These are phyloP conservation scores for Cephus spinipes DNA, from an alignment of 2,888 invertebrate genomes.

Conservation along the genomic window DNA sequence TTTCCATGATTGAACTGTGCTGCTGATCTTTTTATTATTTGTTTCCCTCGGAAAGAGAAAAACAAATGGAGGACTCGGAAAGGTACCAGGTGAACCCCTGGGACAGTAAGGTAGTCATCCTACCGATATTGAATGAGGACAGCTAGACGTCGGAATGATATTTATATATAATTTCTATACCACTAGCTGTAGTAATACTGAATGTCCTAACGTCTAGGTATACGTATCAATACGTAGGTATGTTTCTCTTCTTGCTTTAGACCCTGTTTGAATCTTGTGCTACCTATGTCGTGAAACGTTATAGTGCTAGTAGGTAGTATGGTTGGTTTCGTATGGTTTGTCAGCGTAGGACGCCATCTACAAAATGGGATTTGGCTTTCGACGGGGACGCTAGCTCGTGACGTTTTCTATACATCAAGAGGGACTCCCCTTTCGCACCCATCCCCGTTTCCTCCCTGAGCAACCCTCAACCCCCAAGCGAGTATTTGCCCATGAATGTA, in stretches of 20 bases:
- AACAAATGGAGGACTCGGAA: not conserved
- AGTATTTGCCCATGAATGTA: constrained; percentile 27
- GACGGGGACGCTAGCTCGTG: constrained; percentile 7
- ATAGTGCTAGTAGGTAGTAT: not conserved
- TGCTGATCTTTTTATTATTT: not conserved
- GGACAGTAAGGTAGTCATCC: not conserved
- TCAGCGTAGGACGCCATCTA: constrained; percentile 2
- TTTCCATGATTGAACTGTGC: not conserved
- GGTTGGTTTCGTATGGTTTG: not conserved
- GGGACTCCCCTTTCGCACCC: constrained; percentile 24
- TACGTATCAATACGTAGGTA: not conserved
- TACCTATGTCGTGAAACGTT: not conserved
- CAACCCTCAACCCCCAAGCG: constrained; percentile 10
- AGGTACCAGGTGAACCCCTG: not conserved
- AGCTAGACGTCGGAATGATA: not conserved
- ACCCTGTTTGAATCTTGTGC: not conserved
- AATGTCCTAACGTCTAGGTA: not conserved
- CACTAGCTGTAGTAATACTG: not conserved
- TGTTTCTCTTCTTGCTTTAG: not conserved
- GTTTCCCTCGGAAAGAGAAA: not conserved
- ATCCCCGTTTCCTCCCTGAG: constrained; percentile 3
- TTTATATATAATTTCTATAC: not conserved
- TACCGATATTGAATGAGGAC: not conserved
- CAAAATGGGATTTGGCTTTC: constrained; percentile 17
- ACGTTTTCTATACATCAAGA: constrained; percentile 26